Base-by-base conservation (phyloP, 2,113 vertebrate species). In the Bambusicola thoracicus region DNA sequence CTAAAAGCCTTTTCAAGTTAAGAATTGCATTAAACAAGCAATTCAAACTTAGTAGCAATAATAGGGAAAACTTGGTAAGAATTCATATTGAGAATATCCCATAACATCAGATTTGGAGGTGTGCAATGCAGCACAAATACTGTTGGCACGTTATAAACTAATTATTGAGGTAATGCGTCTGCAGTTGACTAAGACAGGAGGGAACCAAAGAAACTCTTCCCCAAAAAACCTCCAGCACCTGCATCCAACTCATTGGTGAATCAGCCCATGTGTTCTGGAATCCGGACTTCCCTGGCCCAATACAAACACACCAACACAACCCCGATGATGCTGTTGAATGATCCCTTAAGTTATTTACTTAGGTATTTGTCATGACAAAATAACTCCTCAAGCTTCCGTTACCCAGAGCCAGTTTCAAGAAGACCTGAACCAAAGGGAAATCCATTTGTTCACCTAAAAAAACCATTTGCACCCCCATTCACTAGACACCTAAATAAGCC, bases 1-100 rank as follows among this genome's bases (percentile, higher is more conserved):
- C 53, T 85, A 63, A 92, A 93, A 87, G 5, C 16, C 22, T 89
- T 87, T 79, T 86, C 62, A 74, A 70, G 24, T 74, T 61, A 38
- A 78, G 59, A 88, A 74, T 14, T 10, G 20, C 34, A 78, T 3
- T 58, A 59, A 91, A 65, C 12, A 53, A 92, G 36, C 48, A 81
- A 81, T 68, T 78, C 15, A 58, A 92, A 90, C 20, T 61, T 75
- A 85, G 22, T 24, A 49, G 22, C 22, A 49, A 49, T 49, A 49
- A 49, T 13, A 49, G 48, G 48, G 22, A 49, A 49, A 49, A 49
- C 22, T 49, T 49, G 48, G 21, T 69, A 36, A 30, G 36, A 68
- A 82, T 53, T 30, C 32, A 46, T 53, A 6, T 65, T 70, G 83
- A 83, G 62, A 85, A 30, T 3, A 82, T 2, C 12, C n/a, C 32